Conservation (phyloP, 2,797 vertebrate genomes). For the Carduelis carduelis region DNA sequence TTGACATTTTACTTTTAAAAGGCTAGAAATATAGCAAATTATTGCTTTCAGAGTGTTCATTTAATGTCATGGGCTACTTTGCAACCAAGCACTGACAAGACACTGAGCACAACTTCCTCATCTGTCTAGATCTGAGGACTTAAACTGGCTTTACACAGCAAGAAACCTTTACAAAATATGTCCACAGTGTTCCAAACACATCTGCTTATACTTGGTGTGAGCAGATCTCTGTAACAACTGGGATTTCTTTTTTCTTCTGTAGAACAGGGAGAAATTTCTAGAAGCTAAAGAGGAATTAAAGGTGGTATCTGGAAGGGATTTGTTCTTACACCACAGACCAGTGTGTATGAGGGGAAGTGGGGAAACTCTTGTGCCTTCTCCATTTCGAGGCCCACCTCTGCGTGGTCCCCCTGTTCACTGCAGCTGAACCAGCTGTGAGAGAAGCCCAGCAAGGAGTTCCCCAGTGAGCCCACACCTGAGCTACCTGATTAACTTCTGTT, state of each 20-base stretch:
- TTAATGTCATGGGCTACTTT: background rate
- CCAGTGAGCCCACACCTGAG: background rate
- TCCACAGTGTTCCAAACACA: background rate
- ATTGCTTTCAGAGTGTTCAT: background rate
- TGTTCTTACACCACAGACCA: background rate
- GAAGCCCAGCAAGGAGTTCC: background rate
- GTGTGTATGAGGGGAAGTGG: background rate
- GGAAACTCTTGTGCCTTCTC: background rate
- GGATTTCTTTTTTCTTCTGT: background rate
- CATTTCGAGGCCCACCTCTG: rapidly evolving
- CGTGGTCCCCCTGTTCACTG: background rate
- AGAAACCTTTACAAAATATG: background rate
- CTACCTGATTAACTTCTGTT: background rate
- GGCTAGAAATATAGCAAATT: background rate
- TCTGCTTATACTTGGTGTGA: background rate
- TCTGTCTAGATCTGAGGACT: background rate
- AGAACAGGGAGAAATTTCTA: background rate
- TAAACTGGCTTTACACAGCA: background rate
- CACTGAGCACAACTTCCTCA: background rate
- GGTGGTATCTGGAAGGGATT: background rate
- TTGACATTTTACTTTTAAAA: background rate
- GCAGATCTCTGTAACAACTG: rapidly evolving
- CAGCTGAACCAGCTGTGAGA: background rate
- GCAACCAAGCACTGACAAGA: background rate
- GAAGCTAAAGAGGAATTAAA: background rate